Evolutionary conservation across 2,113 vertebrate species (phyloP), one percentile per base, ranked within the genome.

Genomic region (Catharus minimus): DNA sequence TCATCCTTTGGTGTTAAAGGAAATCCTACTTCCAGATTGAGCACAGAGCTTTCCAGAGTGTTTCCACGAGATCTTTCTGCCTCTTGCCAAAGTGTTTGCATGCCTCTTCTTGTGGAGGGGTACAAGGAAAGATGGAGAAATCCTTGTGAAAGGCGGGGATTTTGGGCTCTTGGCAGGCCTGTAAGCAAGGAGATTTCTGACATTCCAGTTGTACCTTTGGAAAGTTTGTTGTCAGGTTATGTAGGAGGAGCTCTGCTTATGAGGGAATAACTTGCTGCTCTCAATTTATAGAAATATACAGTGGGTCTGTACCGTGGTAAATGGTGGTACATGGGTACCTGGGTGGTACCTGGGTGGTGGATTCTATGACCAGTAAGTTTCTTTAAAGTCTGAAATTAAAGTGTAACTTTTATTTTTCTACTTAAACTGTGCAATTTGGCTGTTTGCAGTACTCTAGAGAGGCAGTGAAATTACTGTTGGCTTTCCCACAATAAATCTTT

Each of bases 401-500:
- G 33, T 3, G 2, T 41, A 90, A 47, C n/a, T 93, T 91, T 56
- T 60, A 36, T 62, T 90, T 90, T 86, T 75, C 55, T 91, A 5
- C 23, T 52, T 78, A 65, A 76, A 16, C 55, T 52, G 39, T 67
- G 22, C 15, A 32, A 3, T 89, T 79, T 87, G 74, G n/a, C 64
- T 44, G 21, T 65, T 86, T n/a, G 47, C 76, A 89, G 32, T 89
- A 38, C 87, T 92, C 50, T 36, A 44, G 71, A 41, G 74, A 90
- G 78, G 64, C 89, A 74, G 72, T 5, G 32, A 44, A 90, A 80
- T 94, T 86, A 47, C 85, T 65, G 6, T 57, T 91, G 86, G 76
- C 82, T 94, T 95, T 90, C 61, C 47, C 82, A 91, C 84, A 89
- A 62, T 43, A 91, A 87, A 82, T 87, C 62, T 71, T 76, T 69